phyloP scores from a whole-genome alignment of 2,888 invertebrate genomes.

The Bedellia somnulentella region DNA sequence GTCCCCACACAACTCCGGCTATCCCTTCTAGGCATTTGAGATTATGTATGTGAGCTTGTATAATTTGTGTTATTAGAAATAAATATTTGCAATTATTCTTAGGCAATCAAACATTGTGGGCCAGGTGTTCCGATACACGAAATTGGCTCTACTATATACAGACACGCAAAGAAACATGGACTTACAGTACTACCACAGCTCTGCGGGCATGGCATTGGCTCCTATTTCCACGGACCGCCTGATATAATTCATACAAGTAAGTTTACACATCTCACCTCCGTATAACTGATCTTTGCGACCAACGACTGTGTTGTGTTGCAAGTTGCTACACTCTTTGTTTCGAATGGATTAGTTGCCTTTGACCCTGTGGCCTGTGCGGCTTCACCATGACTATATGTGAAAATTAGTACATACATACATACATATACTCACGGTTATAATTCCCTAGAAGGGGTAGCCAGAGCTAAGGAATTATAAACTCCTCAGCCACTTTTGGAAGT shows the following conservation, averaged over 20 bases:
- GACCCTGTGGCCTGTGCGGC: too few relatives aligned
- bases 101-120: conserved; percentile 44
- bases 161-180: conserved; percentile 63
- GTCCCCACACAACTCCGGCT: too few relatives aligned
- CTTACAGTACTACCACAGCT: conserved; percentile 77
- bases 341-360: too few relatives aligned
- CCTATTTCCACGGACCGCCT: conserved; percentile 90
- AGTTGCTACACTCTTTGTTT: too few relatives aligned
- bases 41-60: too few relatives aligned
- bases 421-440: too few relatives aligned
- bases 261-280: conserved; percentile 14
- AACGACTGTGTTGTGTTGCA: conserved; percentile 1
- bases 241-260: conserved; percentile 84
- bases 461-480: too few relatives aligned
- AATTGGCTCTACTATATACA: conserved; percentile 68
- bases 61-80: background rate
- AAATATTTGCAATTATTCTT: background rate
- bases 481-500: too few relatives aligned
- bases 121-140: conserved; percentile 60
- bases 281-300: conserved; percentile 5
- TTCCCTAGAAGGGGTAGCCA: too few relatives aligned
- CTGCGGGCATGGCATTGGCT: conserved; percentile 91
- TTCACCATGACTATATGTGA: too few relatives aligned
- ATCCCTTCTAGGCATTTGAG: too few relatives aligned
- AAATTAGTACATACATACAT: too few relatives aligned